Evolutionary conservation across 2,888 invertebrate genomes (phyloP), one percentile per base, ranked within the genome.

Genomic region (Acleris emargana): DNA sequence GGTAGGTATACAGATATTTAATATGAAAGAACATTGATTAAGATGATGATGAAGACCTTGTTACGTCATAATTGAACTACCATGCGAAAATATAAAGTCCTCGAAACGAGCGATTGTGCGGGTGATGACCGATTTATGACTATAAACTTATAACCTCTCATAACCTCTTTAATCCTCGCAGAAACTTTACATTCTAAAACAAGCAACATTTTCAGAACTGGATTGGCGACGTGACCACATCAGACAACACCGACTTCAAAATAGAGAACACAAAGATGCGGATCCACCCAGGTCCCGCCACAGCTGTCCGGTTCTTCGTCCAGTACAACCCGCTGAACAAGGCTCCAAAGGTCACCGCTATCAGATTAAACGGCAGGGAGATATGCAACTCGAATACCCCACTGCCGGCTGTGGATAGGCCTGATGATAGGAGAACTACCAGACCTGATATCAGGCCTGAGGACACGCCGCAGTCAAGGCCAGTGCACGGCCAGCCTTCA

Each of bases 271-370:
- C 93, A 0, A 92, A 93, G 52, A 93, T 94, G 86, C 91, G 88
- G 69, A 87, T 95, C 32, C 89, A 91, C 62, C 93, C 94, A 0
- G 94, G 94, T 0, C 93, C 93, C 1, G 93, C 94, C 0, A 84
- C 93, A 0, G 81, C 93, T 0, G 89, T 94, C 11, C 83, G 94
- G 3, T 94, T 95, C 80, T 94, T 94, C 80, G 94, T 94, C 0
- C 94, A 94, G 67, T 94, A 93, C 80, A 93, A 94, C 73, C 83
- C 88, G 1, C 74, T 87, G 1, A 87, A 83, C 54, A 86, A 86
- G 22, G 80, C 91, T 0, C 95, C 95, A 0, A 89, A 86, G 64
- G 74, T 94, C 0, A 81, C 79, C 66, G 86, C 84, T 5, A 93
- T 95, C 47, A 74, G 91, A 47, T 79, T 95, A 32, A 95, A 95